phyloP scores from a whole-genome alignment of 2,113 vertebrate genomes.

The Corythornis vintsioides region DNA sequence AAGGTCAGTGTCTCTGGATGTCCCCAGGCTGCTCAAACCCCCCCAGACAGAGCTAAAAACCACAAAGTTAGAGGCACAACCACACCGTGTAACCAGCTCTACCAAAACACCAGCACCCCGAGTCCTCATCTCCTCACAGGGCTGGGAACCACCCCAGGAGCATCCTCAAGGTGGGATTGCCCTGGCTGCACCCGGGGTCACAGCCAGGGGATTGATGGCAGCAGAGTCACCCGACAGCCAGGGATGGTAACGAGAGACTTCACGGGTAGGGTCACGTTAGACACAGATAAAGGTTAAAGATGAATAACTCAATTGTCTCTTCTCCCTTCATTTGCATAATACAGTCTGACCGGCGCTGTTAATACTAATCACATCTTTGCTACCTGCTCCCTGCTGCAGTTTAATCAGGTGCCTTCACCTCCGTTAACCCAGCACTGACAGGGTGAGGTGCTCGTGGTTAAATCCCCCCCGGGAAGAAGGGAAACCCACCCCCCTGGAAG shows the following conservation, averaged over 20 bases:
- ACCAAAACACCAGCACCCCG: rapidly evolving
- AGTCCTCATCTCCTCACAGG: background rate
- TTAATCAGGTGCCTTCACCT: constrained; percentile 19
- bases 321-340: background rate
- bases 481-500: background rate
- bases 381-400: background rate
- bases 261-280: background rate
- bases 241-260: background rate
- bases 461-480: background rate
- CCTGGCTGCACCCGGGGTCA: background rate
- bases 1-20: rapidly evolving
- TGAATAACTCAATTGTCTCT: background rate
- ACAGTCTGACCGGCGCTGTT: background rate
- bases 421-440: background rate
- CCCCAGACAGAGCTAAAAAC: background rate
- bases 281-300: constrained; percentile 44
- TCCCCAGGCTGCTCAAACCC: background rate
- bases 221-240: background rate
- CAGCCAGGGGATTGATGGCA: background rate
- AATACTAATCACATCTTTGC: background rate
- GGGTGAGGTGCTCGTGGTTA: background rate
- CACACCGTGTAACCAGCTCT: background rate
- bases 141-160: background rate
- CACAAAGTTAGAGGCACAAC: rapidly evolving
- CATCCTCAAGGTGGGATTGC: rapidly evolving